Evolutionary conservation across 2,888 invertebrate genomes (phyloP), one percentile per base, ranked within the genome.

Genomic region (Autographa pulchrina): DNA sequence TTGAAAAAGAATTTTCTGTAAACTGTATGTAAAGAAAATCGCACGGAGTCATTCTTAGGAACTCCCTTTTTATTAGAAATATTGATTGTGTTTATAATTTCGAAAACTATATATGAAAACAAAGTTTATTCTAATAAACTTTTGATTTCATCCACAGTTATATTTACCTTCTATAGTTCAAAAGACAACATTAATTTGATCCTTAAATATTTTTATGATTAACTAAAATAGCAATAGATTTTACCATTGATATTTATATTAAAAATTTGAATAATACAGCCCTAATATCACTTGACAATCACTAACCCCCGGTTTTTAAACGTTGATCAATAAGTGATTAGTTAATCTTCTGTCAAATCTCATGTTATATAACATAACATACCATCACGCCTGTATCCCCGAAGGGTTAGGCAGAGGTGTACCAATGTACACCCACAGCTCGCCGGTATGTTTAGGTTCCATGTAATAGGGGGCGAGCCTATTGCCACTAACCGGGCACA

Each of bases 21-120:
- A 25, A 25, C n/a, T n/a, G 14, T 6, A 3, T 43, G 65, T 32
- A 20, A 11, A 62, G 73, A 88, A 85, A 85, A 84, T 85, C 77
- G 62, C 62, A 70, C n/a, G 68, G 84, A 82, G 75, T 82, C 86
- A 87, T 88, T 86, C 81, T 72, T 88, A 91, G 89, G 89, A 91
- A 90, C 91, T 89, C 64, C 63, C 79, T 9, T 76, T n/a, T 74
- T 64, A 54, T 62, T 69, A 72, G n/a, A 72, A 65, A 35, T 68
- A 9, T 25, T 68, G 58, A 43, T 68, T 38, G 43, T 74, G 38
- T 62, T 59, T 8, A 6, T 65, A 35, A 11, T 43, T 72, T 32
- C 59, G 41, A 52, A 32, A 52, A 76, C 58, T 65, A 56, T 63
- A 58, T 48, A 68, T 54, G 13, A n/a, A 67, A 73, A 43, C 43